Evolutionary conservation across 2,888 invertebrate genomes (phyloP), one percentile per base, ranked within the genome.

Genomic region (Galeruca laticollis): DNA sequence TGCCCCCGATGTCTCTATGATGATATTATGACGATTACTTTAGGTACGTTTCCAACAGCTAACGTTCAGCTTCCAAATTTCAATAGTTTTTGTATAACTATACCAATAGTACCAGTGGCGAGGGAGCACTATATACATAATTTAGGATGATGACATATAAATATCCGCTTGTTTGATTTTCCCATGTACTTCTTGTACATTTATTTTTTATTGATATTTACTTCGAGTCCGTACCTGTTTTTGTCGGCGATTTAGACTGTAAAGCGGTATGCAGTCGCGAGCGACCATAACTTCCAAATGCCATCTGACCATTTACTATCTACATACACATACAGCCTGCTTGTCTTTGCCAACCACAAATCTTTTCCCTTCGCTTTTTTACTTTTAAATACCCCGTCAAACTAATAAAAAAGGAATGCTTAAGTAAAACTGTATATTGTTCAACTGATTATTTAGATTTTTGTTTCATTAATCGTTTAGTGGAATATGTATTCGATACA

Each of bases 291-390:
- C 82, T 83, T 78, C 82, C 76, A 81, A 80, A 82, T 82, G 82
- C 81, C 82, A 82, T 82, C 81, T 82, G 83, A 83, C 83, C 82
- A 83, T 82, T 82, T 83, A 83, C 82, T 82, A 82, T 82, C 82
- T 82, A 81, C 82, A 81, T 80, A 81, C 80, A 80, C 76, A 77
- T 74, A 76, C 76, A 78, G 77, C 73, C 75, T 68, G 70, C 72
- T 68, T 69, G 69, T 70, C 67, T 56, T 68, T 66, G 76, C 77
- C 76, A 75, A 75, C 78, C 79, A 74, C 79, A 78, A 69, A 69
- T 69, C 65, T 65, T 65, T 65, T 56, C 54, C 40, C 49, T 40
- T 69, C 21, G 64, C 52, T 69, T 56, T 64, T 54, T 52, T 51
- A 31, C 47, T 52, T 69, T 65, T 65, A 69, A 64, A 68, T 65